These are phyloP conservation scores for Labeo rohita DNA, from an alignment of 2,113 vertebrate species.

Conservation along the genomic window DNA sequence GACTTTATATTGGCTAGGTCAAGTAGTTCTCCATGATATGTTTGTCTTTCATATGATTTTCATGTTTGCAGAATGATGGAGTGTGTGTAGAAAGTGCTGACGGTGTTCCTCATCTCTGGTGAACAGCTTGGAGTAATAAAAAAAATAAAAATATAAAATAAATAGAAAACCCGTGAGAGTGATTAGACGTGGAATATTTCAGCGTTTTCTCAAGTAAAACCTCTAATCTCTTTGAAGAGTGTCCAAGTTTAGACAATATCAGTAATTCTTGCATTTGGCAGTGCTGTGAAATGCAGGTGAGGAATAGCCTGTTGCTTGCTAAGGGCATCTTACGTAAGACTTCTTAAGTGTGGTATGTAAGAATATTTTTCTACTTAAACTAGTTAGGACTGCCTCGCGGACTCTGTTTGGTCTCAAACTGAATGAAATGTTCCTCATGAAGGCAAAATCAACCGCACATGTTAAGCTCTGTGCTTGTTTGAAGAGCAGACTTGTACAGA, in stretches of 20 bases:
- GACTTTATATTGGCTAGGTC: conserved; percentile 12
- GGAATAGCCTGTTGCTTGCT: background rate
- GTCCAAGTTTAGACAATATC: background rate
- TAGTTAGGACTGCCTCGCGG: conserved; percentile 47
- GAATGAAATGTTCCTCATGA: conserved; percentile 45
- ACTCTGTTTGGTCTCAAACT: conserved; percentile 38
- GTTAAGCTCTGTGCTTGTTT: conserved; percentile 69
- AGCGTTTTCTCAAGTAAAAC: background rate
- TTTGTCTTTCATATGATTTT: conserved; percentile 26
- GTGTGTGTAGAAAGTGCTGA: background rate
- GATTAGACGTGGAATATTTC: conserved; percentile 4
- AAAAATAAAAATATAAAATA: background rate
- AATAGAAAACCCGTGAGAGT: background rate
- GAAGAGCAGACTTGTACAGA: conserved; percentile 66
- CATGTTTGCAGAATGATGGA: background rate
- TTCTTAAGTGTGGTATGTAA: conserved; percentile 23
- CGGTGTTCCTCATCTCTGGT: background rate
- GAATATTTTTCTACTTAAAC: conserved; percentile 49
- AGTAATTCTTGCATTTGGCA: conserved; percentile 21
- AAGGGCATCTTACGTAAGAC: conserved; percentile 28
- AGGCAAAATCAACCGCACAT: conserved; percentile 66
- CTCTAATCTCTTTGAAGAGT: background rate
- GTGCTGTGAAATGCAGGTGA: conserved; percentile 1
- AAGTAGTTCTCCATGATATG: background rate
- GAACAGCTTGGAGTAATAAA: conserved; percentile 17